These are phyloP conservation scores for Cassiopea xamachana DNA, from an alignment of 30 jellyfish, hydroid and myxozoan species.

Conservation along the genomic window DNA sequence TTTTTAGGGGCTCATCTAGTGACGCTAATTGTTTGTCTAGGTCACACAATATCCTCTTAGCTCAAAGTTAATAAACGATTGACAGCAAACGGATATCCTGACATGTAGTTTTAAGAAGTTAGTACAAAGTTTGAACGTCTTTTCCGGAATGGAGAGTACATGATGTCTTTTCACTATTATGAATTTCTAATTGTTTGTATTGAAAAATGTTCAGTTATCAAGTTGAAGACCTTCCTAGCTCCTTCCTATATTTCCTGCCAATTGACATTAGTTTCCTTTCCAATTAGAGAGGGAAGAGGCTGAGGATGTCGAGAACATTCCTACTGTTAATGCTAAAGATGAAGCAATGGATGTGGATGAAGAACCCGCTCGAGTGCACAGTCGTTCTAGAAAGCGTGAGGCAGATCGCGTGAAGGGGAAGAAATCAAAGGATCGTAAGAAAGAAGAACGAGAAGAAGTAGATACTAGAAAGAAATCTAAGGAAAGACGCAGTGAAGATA, in stretches of 20 bases:
- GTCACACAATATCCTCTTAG: too few relatives aligned
- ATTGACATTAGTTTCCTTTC: not conserved
- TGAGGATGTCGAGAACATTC: not conserved
- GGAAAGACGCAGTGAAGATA: slow-evolving; percentile 3
- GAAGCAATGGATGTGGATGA: slow-evolving; percentile 2
- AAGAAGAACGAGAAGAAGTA: slow-evolving; percentile 9
- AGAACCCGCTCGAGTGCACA: not conserved
- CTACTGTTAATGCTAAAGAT: not conserved
- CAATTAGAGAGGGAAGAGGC: not conserved
- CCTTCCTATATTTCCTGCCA: not conserved
- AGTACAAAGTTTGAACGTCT: too few relatives aligned
- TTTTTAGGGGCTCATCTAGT: too few relatives aligned
- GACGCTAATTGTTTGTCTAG: too few relatives aligned
- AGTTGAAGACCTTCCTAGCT: not conserved
- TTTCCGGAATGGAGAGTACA: too few relatives aligned
- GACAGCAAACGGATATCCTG: too few relatives aligned
- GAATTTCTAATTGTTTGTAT: too few relatives aligned
- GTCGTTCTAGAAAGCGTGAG: slow-evolving; percentile 8
- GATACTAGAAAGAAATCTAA: not conserved
- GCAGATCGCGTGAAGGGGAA: slow-evolving; percentile 22
- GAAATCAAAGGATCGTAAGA: slow-evolving; percentile 52
- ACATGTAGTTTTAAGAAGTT: too few relatives aligned
- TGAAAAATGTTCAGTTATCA: too few relatives aligned
- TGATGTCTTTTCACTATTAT: too few relatives aligned
- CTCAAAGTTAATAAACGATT: too few relatives aligned